Evolutionary conservation across 2,113 vertebrate species (phyloP).

Genomic region (Falcunculus frontatus): DNA sequence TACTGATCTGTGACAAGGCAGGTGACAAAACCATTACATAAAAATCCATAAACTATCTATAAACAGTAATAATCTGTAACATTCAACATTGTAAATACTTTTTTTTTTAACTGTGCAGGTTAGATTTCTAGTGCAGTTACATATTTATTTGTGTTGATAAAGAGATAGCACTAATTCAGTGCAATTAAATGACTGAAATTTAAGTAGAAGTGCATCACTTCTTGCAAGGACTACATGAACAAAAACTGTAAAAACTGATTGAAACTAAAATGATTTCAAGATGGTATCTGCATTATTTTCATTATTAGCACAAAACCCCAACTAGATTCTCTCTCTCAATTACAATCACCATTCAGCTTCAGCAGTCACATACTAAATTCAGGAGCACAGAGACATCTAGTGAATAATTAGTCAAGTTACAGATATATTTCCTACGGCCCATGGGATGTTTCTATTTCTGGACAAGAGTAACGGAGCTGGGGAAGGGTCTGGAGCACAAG

Average conservation of each 20-base stretch:
- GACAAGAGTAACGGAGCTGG: not conserved
- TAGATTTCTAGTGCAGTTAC: not conserved
- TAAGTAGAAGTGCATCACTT: not conserved
- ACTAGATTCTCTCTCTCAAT: not conserved
- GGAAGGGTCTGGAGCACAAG: not conserved
- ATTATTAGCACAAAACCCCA: not conserved
- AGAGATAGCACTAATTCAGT: not conserved
- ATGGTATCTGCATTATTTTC: not conserved
- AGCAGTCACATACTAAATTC: not conserved
- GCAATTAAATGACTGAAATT: not conserved
- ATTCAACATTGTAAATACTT: not conserved
- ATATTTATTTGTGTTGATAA: not conserved
- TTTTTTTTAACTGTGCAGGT: not conserved
- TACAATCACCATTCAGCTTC: not conserved
- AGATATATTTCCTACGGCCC: not conserved
- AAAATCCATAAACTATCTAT: not conserved
- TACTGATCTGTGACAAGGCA: not conserved
- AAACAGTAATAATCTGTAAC: not conserved
- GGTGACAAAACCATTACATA: not conserved
- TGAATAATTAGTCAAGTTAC: slow-evolving; percentile 50
- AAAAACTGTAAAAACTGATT: not conserved
- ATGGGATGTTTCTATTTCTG: not conserved
- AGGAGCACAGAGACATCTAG: slow-evolving; percentile 71
- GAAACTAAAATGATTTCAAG: not conserved
- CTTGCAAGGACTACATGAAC: not conserved